phyloP scores from a whole-genome alignment of 2,113 vertebrate genomes.

The Sakesphorus luctuosus region DNA sequence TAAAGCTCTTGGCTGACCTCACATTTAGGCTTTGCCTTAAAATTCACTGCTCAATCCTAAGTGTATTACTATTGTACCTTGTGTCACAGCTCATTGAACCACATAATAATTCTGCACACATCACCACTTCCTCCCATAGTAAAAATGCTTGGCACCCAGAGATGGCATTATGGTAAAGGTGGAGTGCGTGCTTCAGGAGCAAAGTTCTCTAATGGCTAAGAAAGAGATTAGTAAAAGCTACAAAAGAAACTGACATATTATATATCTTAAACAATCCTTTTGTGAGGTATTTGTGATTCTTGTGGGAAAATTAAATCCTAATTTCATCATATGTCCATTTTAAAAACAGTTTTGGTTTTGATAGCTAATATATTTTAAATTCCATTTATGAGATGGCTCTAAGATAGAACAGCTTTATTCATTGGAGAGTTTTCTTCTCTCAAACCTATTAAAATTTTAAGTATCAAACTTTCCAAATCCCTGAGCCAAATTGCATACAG shows the following conservation, averaged over 20 bases:
- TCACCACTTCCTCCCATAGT: neutral
- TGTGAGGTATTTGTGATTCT: neutral
- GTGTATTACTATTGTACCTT: neutral
- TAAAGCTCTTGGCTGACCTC: neutral
- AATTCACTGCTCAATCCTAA: neutral
- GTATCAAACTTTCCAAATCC: neutral
- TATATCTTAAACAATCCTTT: neutral
- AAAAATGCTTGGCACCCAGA: neutral
- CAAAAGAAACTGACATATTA: neutral
- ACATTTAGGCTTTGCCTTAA: neutral
- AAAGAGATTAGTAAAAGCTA: neutral
- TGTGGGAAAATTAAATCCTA: neutral
- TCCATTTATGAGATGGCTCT: constrained; percentile 16
- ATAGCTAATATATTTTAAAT: neutral
- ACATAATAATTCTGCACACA: neutral
- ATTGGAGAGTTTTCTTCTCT: neutral
- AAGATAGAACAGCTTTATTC: constrained; percentile 10
- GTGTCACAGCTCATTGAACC: neutral
- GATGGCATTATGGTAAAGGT: neutral
- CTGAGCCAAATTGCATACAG: constrained; percentile 2
- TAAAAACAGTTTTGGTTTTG: neutral
- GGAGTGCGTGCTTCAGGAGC: neutral
- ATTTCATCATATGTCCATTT: neutral
- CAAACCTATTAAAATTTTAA: constrained; percentile 32
- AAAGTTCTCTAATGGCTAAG: neutral